Evolutionary conservation across 2,113 vertebrate genomes (phyloP).

Genomic region (Benitochromis conjunctus): DNA sequence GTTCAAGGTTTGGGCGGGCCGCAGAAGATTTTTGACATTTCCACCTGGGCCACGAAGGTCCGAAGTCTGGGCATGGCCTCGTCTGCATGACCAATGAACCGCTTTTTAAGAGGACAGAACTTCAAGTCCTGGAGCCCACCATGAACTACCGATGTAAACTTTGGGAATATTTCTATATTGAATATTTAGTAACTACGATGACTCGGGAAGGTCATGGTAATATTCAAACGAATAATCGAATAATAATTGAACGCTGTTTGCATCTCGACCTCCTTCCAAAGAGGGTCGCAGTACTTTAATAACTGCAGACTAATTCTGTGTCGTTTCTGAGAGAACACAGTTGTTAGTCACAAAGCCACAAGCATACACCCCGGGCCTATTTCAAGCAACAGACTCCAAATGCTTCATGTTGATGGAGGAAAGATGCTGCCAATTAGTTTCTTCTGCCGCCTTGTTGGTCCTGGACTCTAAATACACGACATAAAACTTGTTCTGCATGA

Average conservation of each 20-base stretch:
- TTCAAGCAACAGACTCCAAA: neutral
- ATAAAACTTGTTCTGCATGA: neutral
- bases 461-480: neutral
- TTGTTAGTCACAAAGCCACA: neutral
- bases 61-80: rapidly evolving
- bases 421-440: rapidly evolving
- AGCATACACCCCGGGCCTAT: rapidly evolving
- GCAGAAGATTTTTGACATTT: neutral
- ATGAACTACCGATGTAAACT: neutral
- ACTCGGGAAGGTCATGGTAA: neutral
- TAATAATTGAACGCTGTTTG: rapidly evolving
- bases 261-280: neutral
- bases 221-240: no score
- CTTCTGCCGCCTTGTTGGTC: neutral
- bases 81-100: neutral
- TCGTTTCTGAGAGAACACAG: neutral
- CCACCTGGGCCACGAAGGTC: rapidly evolving
- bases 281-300: neutral
- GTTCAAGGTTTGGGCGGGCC: neutral
- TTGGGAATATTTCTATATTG: neutral
- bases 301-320: neutral
- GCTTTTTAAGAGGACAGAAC: neutral
- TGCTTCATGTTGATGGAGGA: neutral
- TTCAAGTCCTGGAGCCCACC: neutral
- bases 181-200: neutral